Conservation (phyloP, 2,113 vertebrate species). For the Urocynchramus pylzowi region DNA sequence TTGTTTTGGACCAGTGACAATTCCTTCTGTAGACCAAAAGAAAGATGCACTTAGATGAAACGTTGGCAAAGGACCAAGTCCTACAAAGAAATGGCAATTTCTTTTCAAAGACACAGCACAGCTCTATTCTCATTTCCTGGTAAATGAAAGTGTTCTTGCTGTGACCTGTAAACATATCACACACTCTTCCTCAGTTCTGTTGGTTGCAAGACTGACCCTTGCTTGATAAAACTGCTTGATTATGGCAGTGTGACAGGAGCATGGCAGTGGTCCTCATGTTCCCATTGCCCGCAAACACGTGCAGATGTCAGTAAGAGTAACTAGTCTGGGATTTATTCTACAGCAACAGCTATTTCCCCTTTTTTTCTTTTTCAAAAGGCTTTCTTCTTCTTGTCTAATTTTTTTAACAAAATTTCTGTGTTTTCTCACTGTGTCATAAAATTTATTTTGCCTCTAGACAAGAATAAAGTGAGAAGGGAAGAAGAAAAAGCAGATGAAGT, state of each 20-base stretch:
- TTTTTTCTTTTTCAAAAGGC: background rate
- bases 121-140: constrained; percentile 40
- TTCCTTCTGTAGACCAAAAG: constrained; percentile 25
- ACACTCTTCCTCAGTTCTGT: background rate
- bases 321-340: background rate
- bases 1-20: constrained; percentile 56
- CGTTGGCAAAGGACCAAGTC: background rate
- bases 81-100: constrained; percentile 23
- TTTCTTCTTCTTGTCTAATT: background rate
- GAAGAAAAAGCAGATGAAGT: background rate
- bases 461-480: background rate
- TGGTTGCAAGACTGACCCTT: background rate
- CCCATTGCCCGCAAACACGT: background rate
- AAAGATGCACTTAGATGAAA: constrained; percentile 47
- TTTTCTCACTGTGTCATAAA: background rate
- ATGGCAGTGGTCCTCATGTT: background rate
- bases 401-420: constrained; percentile 2
- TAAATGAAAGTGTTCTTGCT: constrained; percentile 36
- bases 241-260: background rate
- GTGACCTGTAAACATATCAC: background rate
- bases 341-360: background rate
- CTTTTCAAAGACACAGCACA: constrained; percentile 21
- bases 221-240: background rate
- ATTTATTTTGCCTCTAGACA: constrained; percentile 28
- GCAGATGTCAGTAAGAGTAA: background rate